Base-by-base conservation (phyloP, 2,797 vertebrate species). In the Cyprinella venusta region DNA sequence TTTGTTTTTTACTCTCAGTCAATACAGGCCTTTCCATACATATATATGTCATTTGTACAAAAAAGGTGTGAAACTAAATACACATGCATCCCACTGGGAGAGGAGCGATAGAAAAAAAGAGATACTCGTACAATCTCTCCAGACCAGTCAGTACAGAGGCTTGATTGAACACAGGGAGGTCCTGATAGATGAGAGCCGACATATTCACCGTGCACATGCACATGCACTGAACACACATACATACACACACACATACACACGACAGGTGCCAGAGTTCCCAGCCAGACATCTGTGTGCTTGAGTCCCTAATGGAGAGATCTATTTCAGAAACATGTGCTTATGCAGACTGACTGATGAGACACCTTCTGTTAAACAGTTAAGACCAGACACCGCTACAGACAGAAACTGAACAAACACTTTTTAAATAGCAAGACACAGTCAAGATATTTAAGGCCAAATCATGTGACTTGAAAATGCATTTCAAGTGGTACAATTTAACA, bases 281-380 rank as follows among this genome's bases (percentile, higher is more conserved):
- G 70, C 83, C 88, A 87, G 85, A 86, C 84, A 82, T 83, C 59
- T 84, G 79, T 86, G 86, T 84, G 30, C 21, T 69, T 65, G 80
- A 85, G 38, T 74, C 79, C 80, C 76, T 82, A 87, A 86, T 76
- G 65, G 74, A 71, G 75, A 77, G 21, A 87, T 88, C 86, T 65
- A 80, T 85, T 84, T 45, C 68, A 82, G 50, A 45, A 89, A 86
- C 86, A 87, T 86, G 86, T 90, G 85, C 33, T 76, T 67, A 83
- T 61, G 79, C 87, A 87, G 63, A 82, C 84, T 82, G 84, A 82
- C 79, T 87, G 87, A 82, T 86, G 70, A 82, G 69, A 85, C 83
- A 83, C 84, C 86, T 87, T 91, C 87, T 89, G 87, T 87, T 82
- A 84, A 84, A 84, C 79, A 68, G 76, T 76, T 48, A 56, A 72